A percentile compares a stretch with the other conserved stretches of the same genome.
These are phyloP conservation scores for Lates japonicus DNA, from an alignment of 2,797 vertebrate species.

Conservation along the genomic window DNA sequence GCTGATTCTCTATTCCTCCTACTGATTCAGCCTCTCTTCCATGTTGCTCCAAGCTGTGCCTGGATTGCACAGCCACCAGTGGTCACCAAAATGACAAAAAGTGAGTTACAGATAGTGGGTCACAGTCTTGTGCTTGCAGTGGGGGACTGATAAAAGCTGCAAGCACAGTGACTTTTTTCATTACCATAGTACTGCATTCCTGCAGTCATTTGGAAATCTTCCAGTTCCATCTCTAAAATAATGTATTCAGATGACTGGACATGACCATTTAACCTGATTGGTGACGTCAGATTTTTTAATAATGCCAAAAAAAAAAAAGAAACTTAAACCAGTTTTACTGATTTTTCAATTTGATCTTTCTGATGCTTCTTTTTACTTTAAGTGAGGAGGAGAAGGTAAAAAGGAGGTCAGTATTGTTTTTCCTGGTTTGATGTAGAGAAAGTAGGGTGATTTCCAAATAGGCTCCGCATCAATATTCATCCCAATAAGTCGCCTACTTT, in stretches of 20 bases:
- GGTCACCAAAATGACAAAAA: background rate
- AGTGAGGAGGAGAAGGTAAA: slow-evolving; percentile 40
- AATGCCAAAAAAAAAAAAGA: slow-evolving; percentile 5
- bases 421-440: slow-evolving; percentile 55
- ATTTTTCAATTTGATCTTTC: background rate
- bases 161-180: slow-evolving; percentile 10
- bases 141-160: slow-evolving; percentile 6
- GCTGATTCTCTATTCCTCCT: slow-evolving; percentile 17
- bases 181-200: background rate
- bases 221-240: background rate
- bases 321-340: slow-evolving; percentile 22
- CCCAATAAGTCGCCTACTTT: slow-evolving; percentile 65
- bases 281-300: background rate
- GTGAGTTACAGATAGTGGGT: background rate
- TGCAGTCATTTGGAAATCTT: slow-evolving; percentile 14
- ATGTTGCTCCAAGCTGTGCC: background rate
- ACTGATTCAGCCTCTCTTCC: background rate
- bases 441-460: slow-evolving; percentile 67
- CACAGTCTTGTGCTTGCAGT: too few relatives aligned
- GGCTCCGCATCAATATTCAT: slow-evolving; percentile 75
- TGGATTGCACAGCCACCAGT: background rate
- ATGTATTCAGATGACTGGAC: slow-evolving; percentile 19
- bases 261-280: slow-evolving; percentile 14
- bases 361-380: slow-evolving; percentile 14
- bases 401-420: slow-evolving; percentile 66